phyloP scores from a whole-genome alignment of 2,888 invertebrate genomes.

The Iselma pallidipennis region DNA sequence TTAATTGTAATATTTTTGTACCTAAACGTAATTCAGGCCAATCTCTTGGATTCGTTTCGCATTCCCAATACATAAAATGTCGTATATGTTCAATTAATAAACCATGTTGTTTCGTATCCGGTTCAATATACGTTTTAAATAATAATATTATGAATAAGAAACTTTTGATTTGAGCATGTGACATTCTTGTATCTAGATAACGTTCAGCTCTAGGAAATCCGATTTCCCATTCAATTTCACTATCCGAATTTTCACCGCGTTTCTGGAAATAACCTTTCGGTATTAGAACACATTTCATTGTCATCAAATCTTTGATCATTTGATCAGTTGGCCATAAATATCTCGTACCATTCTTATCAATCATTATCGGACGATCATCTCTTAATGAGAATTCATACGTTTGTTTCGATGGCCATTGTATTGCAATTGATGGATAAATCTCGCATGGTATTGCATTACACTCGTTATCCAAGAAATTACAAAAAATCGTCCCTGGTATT shows the following conservation, averaged over 20 bases:
- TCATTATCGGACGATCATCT: constrained; percentile 59
- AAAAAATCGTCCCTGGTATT: constrained; percentile 70
- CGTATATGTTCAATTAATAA: constrained; percentile 73
- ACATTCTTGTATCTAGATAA: constrained; percentile 72
- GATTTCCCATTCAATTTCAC: constrained; percentile 76
- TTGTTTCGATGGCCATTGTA: constrained; percentile 73
- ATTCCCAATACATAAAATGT: constrained; percentile 76
- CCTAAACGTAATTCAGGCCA: constrained; percentile 79
- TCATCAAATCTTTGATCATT: constrained; percentile 68
- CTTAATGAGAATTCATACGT: constrained; percentile 71
- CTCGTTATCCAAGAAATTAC: constrained; percentile 49
- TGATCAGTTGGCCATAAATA: constrained; percentile 72
- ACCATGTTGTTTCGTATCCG: constrained; percentile 65
- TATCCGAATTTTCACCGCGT: constrained; percentile 59
- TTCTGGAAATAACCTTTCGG: constrained; percentile 72
- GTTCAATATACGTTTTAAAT: constrained; percentile 74
- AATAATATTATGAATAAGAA: constrained; percentile 70
- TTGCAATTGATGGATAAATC: constrained; percentile 70
- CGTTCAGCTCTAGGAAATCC: constrained; percentile 77
- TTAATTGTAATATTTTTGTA: constrained; percentile 65
- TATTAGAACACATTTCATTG: constrained; percentile 70
- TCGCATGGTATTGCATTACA: constrained; percentile 61
- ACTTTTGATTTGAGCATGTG: constrained; percentile 71
- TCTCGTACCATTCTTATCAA: constrained; percentile 62
- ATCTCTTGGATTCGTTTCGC: constrained; percentile 65